phyloP scores from a whole-genome alignment of 1,140 invertebrate genomes.

The Chelonus insularis region DNA sequence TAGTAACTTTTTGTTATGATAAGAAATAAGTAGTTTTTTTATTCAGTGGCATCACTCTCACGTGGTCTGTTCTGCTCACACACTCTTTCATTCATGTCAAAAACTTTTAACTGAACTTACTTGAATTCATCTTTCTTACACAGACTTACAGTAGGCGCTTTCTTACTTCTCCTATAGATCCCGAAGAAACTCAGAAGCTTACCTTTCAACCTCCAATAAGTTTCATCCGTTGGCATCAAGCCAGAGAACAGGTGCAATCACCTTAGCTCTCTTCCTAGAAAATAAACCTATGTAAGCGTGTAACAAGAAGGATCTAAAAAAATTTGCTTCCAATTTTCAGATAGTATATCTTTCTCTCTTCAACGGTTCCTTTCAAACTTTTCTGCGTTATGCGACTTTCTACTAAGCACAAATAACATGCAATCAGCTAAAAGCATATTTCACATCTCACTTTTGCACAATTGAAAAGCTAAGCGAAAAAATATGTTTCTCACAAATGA shows the following conservation, averaged over 20 bases:
- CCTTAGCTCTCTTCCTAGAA: background rate
- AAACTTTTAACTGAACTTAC: slow-evolving; percentile 1
- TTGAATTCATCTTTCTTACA: background rate
- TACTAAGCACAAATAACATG: slow-evolving; percentile 26
- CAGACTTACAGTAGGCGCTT: background rate
- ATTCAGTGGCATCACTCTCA: background rate
- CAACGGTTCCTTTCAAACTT: slow-evolving; percentile 19
- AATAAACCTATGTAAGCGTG: background rate
- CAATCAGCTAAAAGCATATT: slow-evolving; percentile 31
- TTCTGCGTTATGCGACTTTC: slow-evolving; percentile 14
- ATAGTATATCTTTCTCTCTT: slow-evolving; percentile 12
- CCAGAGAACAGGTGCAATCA: slow-evolving; percentile 26
- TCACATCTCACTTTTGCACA: slow-evolving; percentile 24
- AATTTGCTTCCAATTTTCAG: slow-evolving; percentile 23
- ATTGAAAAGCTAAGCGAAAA: slow-evolving; percentile 29
- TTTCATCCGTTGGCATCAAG: slow-evolving; percentile 10
- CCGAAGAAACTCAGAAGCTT: slow-evolving; percentile 7
- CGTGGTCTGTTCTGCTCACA: background rate
- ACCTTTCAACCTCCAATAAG: slow-evolving; percentile 21
- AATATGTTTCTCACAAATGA: slow-evolving; percentile 25
- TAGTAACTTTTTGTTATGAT: background rate
- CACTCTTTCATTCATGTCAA: slow-evolving; percentile 10
- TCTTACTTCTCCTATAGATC: background rate
- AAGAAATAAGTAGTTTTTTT: slow-evolving; percentile 6
- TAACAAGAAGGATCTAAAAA: slow-evolving; percentile 13